phyloP scores from a whole-genome alignment of 1,140 invertebrate species.

The Drosophila virilis region DNA sequence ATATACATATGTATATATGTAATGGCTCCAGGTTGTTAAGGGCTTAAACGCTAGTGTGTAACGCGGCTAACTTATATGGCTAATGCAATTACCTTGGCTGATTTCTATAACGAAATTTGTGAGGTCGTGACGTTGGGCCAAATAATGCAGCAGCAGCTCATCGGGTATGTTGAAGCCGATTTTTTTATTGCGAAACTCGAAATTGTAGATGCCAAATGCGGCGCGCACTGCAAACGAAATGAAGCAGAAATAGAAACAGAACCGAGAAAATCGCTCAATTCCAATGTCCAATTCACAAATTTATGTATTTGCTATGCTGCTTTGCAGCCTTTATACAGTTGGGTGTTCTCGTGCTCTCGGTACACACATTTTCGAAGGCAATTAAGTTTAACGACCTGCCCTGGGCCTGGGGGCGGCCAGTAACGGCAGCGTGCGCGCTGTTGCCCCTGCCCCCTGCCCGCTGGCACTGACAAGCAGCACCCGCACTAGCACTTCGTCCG shows the following conservation, averaged over 20 bases:
- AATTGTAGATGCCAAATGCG: slow-evolving; percentile 81
- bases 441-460: slow-evolving; percentile 1
- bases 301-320: slow-evolving; percentile 26
- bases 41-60: slow-evolving; percentile 67
- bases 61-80: slow-evolving; percentile 55
- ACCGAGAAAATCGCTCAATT: slow-evolving; percentile 25
- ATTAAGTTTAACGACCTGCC: slow-evolving; percentile 60
- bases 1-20: slow-evolving; percentile 24
- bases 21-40: slow-evolving; percentile 28
- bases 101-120: slow-evolving; percentile 84
- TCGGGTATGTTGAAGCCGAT: slow-evolving; percentile 82
- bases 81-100: slow-evolving; percentile 75
- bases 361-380: slow-evolving; percentile 46
- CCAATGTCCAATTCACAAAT: slow-evolving; percentile 35
- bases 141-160: slow-evolving; percentile 76
- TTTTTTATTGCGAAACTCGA: slow-evolving; percentile 82
- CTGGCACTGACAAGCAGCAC: neutral
- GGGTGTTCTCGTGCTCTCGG: slow-evolving; percentile 23
- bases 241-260: slow-evolving; percentile 14
- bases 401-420: slow-evolving; percentile 25
- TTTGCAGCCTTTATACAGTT: slow-evolving; percentile 10
- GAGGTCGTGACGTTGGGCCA: slow-evolving; percentile 79
- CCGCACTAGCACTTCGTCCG: slow-evolving; percentile 10
- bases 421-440: slow-evolving; percentile 44
- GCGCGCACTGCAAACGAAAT: slow-evolving; percentile 66